These are phyloP conservation scores for Emys orbicularis DNA, from an alignment of 2,797 vertebrate genomes.

Conservation along the genomic window DNA sequence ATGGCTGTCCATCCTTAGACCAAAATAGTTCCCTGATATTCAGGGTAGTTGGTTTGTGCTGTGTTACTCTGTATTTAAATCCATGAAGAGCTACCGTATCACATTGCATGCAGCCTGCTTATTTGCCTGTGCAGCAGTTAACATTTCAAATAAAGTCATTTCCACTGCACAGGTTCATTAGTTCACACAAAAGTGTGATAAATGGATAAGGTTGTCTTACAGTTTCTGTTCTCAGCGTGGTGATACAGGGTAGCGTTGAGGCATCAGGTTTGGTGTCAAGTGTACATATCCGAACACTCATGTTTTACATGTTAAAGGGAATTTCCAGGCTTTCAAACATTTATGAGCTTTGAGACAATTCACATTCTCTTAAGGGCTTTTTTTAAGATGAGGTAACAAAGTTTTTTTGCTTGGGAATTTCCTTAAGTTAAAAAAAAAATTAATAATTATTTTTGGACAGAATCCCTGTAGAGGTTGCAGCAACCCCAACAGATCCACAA, in stretches of 20 bases:
- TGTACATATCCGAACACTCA: background rate
- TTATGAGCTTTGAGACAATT: background rate
- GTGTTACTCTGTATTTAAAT: background rate
- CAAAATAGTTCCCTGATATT: background rate
- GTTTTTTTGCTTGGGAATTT: constrained; percentile 21
- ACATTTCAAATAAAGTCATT: background rate
- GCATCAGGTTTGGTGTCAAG: background rate
- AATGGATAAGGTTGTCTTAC: background rate
- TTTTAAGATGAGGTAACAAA: constrained; percentile 21
- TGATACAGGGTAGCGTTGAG: background rate
- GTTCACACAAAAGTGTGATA: background rate
- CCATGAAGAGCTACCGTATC: too few relatives aligned
- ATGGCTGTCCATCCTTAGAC: background rate
- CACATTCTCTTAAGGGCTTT: background rate
- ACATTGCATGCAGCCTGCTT: background rate
- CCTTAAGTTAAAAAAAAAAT: background rate
- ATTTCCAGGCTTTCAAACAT: background rate
- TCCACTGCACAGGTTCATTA: background rate
- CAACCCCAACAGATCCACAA: background rate
- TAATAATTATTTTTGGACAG: background rate
- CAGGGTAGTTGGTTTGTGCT: background rate
- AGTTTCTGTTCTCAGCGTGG: background rate
- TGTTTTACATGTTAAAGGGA: background rate
- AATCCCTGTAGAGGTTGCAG: background rate
- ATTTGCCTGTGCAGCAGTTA: constrained; percentile 12